Evolutionary conservation across 2,113 vertebrate genomes (phyloP), one percentile per base, ranked within the genome.

Genomic region (Thinocorus orbignyianus): DNA sequence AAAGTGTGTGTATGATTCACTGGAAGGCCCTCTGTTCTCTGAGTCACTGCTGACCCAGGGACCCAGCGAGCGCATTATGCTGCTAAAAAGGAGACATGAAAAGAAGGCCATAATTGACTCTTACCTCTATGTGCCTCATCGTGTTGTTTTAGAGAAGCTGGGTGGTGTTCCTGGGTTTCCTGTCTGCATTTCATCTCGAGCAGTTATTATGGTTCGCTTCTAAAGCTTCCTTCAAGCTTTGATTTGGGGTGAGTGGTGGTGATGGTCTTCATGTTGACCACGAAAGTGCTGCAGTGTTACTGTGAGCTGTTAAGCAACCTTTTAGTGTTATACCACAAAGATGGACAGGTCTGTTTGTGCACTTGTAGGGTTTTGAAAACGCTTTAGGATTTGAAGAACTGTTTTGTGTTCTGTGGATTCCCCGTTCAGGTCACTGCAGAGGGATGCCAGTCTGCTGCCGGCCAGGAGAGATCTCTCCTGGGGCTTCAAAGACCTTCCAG

Each of bases 41-140:
- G 95, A 96, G 95, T 97, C 96, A 96, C 88, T 61, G 93, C 81
- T 87, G 87, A 90, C 20, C 76, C 73, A 39, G 81, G 83, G 66
- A 84, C 83, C 88, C 74, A 79, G 61, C 73, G 65, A 95, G 95
- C 49, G 88, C 65, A 16, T 49, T 83, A 3, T 76, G 82, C 81
- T 81, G 80, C 90, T 88, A 7, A 37, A 74, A 64, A 70, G 69
- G 66, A 94, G 89, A 68, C 86, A 35, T 57, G 71, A 94, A 95
- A 94, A 91, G 85, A 39, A 57, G 76, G 44, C 86, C 73, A 26
- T 80, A 91, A 93, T 93, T 95, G 77, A 41, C 41, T 24, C 15
- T 69, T 81, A 33, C 62, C 79, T 86, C 87, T 54, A 0, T n/a
- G 7, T 92, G 95, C 54, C 86, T 93, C 92, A 55, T 69, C 0